phyloP scores from a whole-genome alignment of 2,888 invertebrate genomes.

The Brenthis daphne region DNA sequence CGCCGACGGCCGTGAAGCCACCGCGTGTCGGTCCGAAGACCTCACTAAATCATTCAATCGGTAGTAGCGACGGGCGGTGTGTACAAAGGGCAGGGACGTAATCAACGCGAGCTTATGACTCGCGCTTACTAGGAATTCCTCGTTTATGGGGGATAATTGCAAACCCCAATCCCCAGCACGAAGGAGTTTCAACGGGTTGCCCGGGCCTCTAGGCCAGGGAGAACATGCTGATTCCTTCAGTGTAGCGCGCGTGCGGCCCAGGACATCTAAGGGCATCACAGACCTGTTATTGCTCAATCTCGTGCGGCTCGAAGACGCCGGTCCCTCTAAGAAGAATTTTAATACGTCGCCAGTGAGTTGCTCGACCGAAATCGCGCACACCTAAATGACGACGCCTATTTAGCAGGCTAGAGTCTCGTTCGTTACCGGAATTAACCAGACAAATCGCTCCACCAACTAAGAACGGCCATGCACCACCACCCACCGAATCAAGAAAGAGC shows the following conservation, averaged over 20 bases:
- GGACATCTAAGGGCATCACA: slow-evolving; percentile 86
- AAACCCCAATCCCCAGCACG: slow-evolving; percentile 85
- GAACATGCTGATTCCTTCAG: slow-evolving; percentile 83
- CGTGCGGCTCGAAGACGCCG: slow-evolving; percentile 82
- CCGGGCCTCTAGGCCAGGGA: slow-evolving; percentile 83
- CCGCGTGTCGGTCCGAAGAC: slow-evolving; percentile 76
- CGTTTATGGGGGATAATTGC: slow-evolving; percentile 56
- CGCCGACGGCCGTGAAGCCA: slow-evolving; percentile 66
- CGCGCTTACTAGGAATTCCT: slow-evolving; percentile 83
- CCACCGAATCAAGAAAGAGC: slow-evolving; percentile 87
- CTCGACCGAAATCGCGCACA: slow-evolving; percentile 47
- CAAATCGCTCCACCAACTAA: slow-evolving; percentile 88
- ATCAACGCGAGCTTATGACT: slow-evolving; percentile 86
- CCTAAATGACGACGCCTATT: slow-evolving; percentile 66
- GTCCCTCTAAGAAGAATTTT: slow-evolving; percentile 82
- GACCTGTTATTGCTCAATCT: slow-evolving; percentile 85
- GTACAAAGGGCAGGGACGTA: slow-evolving; percentile 86
- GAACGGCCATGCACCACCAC: slow-evolving; percentile 88
- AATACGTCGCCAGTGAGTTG: slow-evolving; percentile 52
- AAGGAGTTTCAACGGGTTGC: slow-evolving; percentile 86
- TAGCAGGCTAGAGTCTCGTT: slow-evolving; percentile 85
- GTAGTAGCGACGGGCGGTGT: slow-evolving; percentile 88
- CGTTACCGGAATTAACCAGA: slow-evolving; percentile 90
- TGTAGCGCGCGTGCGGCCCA: slow-evolving; percentile 85
- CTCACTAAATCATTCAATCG: slow-evolving; percentile 86